Percentiles rank a stretch among this genome's conserved stretches.
phyloP scores from a whole-genome alignment of 2,113 vertebrate species.

The Ptilorrhoa leucosticta region DNA sequence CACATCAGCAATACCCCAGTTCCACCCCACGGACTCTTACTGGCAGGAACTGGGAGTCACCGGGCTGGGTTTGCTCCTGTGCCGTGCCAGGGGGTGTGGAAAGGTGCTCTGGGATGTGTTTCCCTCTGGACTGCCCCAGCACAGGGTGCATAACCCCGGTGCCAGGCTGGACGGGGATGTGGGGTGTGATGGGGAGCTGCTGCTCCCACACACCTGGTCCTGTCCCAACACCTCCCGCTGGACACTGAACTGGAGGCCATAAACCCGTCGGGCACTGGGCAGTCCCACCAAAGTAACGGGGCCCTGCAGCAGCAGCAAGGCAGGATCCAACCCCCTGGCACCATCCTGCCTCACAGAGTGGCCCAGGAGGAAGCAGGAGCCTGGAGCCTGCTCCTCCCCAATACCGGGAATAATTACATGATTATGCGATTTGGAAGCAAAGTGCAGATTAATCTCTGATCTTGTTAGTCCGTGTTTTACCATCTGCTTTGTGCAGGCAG shows the following conservation, averaged over 20 bases:
- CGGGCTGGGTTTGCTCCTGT: background rate
- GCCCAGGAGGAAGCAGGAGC: background rate
- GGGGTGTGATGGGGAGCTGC: background rate
- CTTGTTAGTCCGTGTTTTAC: conserved; percentile 15
- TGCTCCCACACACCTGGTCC: fast-evolving
- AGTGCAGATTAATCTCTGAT: conserved; percentile 54
- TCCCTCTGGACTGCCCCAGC: fast-evolving
- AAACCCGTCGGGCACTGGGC: background rate
- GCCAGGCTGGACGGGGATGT: fast-evolving
- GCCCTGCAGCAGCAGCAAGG: background rate
- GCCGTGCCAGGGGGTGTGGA: background rate
- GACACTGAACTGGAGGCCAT: fast-evolving
- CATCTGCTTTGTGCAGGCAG: conserved; percentile 31
- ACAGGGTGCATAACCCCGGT: fast-evolving
- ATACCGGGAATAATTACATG: conserved; percentile 12
- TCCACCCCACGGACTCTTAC: background rate
- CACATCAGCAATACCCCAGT: fast-evolving
- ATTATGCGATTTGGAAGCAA: conserved; percentile 39
- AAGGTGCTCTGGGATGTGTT: background rate
- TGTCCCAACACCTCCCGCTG: background rate
- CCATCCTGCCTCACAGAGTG: background rate
- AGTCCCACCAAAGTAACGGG: fast-evolving
- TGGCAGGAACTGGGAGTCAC: background rate
- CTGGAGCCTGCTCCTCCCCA: background rate
- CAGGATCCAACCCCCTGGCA: background rate